Evolutionary conservation across 2,888 invertebrate species (phyloP).

Genomic region (Stenurella melanura): DNA sequence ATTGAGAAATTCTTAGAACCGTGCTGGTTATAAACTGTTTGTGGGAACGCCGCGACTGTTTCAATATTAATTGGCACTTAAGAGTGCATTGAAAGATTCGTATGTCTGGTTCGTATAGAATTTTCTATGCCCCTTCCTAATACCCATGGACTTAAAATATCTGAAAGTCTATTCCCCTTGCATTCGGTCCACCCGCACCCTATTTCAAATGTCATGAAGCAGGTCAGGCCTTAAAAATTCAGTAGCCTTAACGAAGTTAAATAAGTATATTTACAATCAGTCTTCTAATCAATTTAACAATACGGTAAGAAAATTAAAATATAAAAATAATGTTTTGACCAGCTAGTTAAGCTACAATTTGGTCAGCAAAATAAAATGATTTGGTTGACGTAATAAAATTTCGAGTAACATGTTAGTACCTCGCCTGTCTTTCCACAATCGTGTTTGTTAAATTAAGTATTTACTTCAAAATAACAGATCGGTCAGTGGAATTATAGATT

Average conservation of each 20-base stretch:
- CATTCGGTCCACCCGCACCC: conserved; percentile 28
- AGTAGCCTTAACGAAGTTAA: background rate
- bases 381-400: too few species aligned
- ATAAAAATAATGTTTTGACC: too few species aligned
- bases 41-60: conserved; percentile 25
- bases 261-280: too few species aligned
- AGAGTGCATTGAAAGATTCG: conserved; percentile 35
- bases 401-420: too few species aligned
- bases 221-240: conserved; percentile 13
- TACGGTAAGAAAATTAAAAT: too few species aligned
- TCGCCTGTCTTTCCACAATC: too few species aligned
- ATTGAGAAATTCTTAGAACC: conserved; percentile 23
- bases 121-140: conserved; percentile 34
- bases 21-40: background rate
- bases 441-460: too few species aligned
- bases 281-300: too few species aligned
- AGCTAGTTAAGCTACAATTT: too few species aligned
- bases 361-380: too few species aligned
- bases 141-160: conserved; percentile 33
- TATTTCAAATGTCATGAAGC: conserved; percentile 12
- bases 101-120: conserved; percentile 27
- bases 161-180: conserved; percentile 32
- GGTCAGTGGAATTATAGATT: too few species aligned
- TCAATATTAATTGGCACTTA: conserved; percentile 36
- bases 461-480: too few species aligned